Percentiles rank a stretch among this genome's conserved stretches.
Conservation (phyloP, 2,113 vertebrate genomes). For the Narcine bancroftii region DNA sequence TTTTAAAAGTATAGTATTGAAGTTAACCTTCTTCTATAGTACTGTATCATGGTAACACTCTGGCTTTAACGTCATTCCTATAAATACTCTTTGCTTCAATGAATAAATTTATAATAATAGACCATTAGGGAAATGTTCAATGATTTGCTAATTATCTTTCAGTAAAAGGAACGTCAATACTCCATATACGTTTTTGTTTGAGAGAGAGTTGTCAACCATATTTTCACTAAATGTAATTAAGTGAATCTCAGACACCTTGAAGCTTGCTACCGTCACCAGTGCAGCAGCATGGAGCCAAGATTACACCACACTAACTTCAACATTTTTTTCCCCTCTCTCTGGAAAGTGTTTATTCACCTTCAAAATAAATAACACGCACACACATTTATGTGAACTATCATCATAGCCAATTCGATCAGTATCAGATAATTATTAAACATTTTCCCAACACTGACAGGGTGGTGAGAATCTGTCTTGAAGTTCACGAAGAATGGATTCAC, state of each 20-base stretch:
- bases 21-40: neutral
- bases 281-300: neutral
- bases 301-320: neutral
- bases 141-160: neutral
- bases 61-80: neutral
- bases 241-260: no score
- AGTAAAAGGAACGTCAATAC: neutral
- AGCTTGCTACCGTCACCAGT: no score
- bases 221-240: conserved; percentile 3
- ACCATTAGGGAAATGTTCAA: neutral
- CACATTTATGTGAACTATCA: neutral
- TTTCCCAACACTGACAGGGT: neutral
- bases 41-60: neutral
- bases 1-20: neutral
- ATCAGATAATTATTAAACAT: neutral
- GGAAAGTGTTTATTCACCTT: neutral
- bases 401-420: neutral
- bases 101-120: neutral
- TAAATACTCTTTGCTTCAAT: neutral
- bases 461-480: neutral
- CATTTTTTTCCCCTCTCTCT: neutral
- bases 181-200: neutral
- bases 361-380: neutral
- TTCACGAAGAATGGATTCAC: neutral
- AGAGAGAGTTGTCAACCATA: neutral